Evolutionary conservation across 1,140 invertebrate genomes (phyloP).

Genomic region (Periplaneta americana): DNA sequence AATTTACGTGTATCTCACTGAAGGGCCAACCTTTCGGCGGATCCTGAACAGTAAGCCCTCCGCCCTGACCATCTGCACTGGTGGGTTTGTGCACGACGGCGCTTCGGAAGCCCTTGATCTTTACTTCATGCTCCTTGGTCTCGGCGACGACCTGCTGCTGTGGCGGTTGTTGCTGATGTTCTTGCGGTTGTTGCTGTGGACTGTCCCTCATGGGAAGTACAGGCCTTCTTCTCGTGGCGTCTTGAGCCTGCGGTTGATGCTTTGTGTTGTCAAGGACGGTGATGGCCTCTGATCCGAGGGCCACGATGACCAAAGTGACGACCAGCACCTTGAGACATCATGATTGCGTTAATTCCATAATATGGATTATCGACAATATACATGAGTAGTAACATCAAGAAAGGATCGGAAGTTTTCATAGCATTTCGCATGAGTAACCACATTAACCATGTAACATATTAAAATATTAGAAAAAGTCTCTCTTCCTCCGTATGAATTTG

Average conservation of each 20-base stretch:
- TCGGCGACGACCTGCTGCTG: not conserved
- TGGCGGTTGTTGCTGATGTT: too few species aligned
- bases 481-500: too few species aligned
- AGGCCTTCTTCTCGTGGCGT: not conserved
- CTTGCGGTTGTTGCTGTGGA: too few species aligned
- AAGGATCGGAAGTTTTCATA: too few species aligned
- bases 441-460: too few species aligned
- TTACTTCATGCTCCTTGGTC: not conserved
- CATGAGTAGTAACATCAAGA: too few species aligned
- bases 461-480: too few species aligned
- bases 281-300: not conserved
- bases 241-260: not conserved
- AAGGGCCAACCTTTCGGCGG: conserved; percentile 7
- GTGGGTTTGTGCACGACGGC: not conserved
- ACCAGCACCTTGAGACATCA: not conserved
- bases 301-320: not conserved
- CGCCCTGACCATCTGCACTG: not conserved
- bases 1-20: not conserved
- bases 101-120: not conserved
- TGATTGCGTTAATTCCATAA: too few species aligned
- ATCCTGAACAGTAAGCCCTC: conserved; percentile 1
- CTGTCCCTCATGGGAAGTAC: not conserved
- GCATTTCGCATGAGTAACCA: too few species aligned
- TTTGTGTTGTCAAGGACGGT: not conserved
- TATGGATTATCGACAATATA: too few species aligned